phyloP scores from a whole-genome alignment of 2,113 vertebrate genomes.

The Spea multiplicata region DNA sequence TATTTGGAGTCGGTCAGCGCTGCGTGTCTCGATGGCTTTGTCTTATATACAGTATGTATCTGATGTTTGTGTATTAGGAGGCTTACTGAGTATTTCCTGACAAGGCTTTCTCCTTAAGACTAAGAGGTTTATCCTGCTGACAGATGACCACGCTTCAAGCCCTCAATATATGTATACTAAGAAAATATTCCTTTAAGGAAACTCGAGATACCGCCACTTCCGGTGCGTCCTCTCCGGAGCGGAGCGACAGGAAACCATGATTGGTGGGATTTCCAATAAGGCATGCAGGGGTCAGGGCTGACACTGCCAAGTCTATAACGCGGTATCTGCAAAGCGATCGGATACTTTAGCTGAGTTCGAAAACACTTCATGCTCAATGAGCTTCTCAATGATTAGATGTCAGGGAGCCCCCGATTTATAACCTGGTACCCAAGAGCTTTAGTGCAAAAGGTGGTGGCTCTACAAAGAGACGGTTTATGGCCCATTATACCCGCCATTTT shows the following conservation, averaged over 20 bases:
- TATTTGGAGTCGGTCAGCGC: neutral
- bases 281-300: slow-evolving; percentile 37
- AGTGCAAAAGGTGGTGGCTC: neutral
- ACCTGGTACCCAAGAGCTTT: neutral
- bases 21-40: neutral
- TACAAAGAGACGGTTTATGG: neutral
- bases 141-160: neutral
- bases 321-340: slow-evolving; percentile 39
- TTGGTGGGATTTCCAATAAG: slow-evolving; percentile 43
- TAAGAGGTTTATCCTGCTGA: slow-evolving; percentile 15
- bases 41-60: neutral
- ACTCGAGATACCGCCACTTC: slow-evolving; percentile 21
- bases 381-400: slow-evolving; percentile 40
- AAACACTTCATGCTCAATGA: slow-evolving; percentile 40
- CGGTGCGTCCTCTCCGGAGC: slow-evolving; percentile 4
- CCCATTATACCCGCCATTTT: neutral
- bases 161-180: slow-evolving; percentile 17
- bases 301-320: slow-evolving; percentile 19
- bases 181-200: slow-evolving; percentile 30
- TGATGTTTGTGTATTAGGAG: neutral
- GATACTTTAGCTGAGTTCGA: slow-evolving; percentile 37
- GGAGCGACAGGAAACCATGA: slow-evolving; percentile 26
- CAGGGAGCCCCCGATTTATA: slow-evolving; percentile 29
- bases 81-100: too few species aligned
- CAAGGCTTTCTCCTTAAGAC: neutral